Conservation (phyloP, 2,113 vertebrate species). For the Cyprinodon tularosa region DNA sequence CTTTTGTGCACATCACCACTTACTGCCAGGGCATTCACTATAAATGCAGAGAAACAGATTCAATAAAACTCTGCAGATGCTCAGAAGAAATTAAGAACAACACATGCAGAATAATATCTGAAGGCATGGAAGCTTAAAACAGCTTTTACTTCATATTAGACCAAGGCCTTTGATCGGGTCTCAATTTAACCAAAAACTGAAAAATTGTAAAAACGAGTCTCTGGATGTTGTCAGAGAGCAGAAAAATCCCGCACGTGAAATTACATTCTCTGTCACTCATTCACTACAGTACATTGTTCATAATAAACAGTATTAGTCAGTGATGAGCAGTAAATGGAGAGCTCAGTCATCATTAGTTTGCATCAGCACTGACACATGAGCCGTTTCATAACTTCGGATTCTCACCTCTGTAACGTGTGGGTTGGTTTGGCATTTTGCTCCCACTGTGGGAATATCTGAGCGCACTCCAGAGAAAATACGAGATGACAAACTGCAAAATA, state of each 20-base stretch:
- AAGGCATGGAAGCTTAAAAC: background rate
- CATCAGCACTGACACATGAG: background rate
- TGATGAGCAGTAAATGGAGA: background rate
- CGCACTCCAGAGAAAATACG: background rate
- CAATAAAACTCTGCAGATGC: background rate
- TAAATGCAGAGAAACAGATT: background rate
- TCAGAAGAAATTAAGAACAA: background rate
- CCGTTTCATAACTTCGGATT: background rate
- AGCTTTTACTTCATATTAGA: background rate
- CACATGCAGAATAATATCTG: background rate
- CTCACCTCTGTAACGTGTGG: background rate
- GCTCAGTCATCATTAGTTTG: slow-evolving; percentile 8
- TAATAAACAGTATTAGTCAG: background rate
- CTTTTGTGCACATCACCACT: background rate
- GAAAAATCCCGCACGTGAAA: background rate
- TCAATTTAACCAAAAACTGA: background rate
- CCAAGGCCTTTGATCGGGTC: too few relatives aligned
- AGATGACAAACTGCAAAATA: background rate
- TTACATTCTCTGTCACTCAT: background rate
- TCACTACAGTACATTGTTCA: background rate
- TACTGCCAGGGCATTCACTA: background rate
- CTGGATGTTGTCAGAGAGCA: background rate
- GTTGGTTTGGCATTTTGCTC: slow-evolving; percentile 2
- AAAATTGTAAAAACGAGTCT: background rate
- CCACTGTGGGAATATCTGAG: background rate